Evolutionary conservation across 2,888 invertebrate species (phyloP).

Genomic region (Perithous albicinctus): DNA sequence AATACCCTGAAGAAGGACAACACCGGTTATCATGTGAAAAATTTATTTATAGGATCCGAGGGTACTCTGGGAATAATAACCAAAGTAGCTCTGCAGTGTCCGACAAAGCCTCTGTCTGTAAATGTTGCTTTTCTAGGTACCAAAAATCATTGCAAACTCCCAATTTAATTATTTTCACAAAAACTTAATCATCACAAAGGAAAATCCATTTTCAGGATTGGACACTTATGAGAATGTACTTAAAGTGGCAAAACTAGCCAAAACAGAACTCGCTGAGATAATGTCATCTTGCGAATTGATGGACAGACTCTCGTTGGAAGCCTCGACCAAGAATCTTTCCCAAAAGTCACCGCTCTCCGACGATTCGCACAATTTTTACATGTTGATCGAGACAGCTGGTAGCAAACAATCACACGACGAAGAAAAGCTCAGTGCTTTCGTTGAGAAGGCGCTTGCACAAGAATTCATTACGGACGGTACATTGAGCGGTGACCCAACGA

Average conservation of each 20-base stretch:
- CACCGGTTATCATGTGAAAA: slow-evolving; percentile 98
- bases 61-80: slow-evolving; percentile 98
- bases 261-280: slow-evolving; percentile 93
- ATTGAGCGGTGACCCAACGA: slow-evolving; percentile 92
- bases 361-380: slow-evolving; percentile 91
- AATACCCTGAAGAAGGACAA: slow-evolving; percentile 97
- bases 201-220: slow-evolving; percentile 90
- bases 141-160: not conserved
- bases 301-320: slow-evolving; percentile 91
- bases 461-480: slow-evolving; percentile 93
- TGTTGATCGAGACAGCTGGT: slow-evolving; percentile 95
- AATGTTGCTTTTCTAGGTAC: slow-evolving; percentile 96
- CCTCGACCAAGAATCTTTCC: slow-evolving; percentile 88
- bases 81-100: slow-evolving; percentile 95
- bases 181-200: not conserved
- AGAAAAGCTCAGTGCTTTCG: slow-evolving; percentile 93
- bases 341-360: slow-evolving; percentile 85
- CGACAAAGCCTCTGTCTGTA: slow-evolving; percentile 92
- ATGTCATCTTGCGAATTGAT: slow-evolving; percentile 98
- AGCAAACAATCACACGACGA: slow-evolving; percentile 94
- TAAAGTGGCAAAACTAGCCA: slow-evolving; percentile 91
- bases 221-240: slow-evolving; percentile 92
- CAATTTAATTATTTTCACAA: not conserved
- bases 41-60: slow-evolving; percentile 98
- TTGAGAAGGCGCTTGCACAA: slow-evolving; percentile 90